Base-by-base conservation (phyloP, 2,888 invertebrate genomes). In the Pteria penguin region DNA sequence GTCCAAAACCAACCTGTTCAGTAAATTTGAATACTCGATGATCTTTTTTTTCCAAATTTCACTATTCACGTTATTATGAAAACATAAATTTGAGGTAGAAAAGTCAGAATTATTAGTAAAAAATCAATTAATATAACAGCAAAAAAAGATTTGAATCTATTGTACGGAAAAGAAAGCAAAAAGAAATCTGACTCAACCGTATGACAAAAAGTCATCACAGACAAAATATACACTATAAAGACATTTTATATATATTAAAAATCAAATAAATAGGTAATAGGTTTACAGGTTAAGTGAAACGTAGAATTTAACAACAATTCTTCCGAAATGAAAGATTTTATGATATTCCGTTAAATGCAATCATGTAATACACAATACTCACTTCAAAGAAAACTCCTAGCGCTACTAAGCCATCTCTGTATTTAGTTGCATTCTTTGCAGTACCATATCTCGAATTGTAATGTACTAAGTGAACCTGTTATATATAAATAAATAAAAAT, bases 381-480 rank as follows among this genome's bases (percentile, higher is more conserved):
- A 76, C 76, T 72, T 72, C 62, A 33, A 76, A 55, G 22, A 76
- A 57, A 29, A 76, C 63, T 1, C 55, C 67, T 22, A 76, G 4
- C 8, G 68, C 72, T 24, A 76, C 72, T 18, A 68, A 57, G 3
- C 76, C 76, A 32, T 76, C 76, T 45, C 52, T 52, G 71, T 72
- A 65, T 31, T 52, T 76, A 2, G 76, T 52, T 4, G 76, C 76
- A 18, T 68, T 68, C 27, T 68, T 76, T 14, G 72, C 62, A 11
- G 22, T 62, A n/a, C 72, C 66, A 36, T 76, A 76, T 62, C 66
- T 76, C 2, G 72, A 62, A 36, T 76, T 76, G 63, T 76, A 76
- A 36, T 76, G 76, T 2, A 68, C 76, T 29, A 76, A 54, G 24
- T 76, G 76, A 8, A 72, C 32, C 76, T 76, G 32, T 14, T n/a